phyloP scores from a whole-genome alignment of 2,888 invertebrate genomes.

The Pomacea canaliculata region DNA sequence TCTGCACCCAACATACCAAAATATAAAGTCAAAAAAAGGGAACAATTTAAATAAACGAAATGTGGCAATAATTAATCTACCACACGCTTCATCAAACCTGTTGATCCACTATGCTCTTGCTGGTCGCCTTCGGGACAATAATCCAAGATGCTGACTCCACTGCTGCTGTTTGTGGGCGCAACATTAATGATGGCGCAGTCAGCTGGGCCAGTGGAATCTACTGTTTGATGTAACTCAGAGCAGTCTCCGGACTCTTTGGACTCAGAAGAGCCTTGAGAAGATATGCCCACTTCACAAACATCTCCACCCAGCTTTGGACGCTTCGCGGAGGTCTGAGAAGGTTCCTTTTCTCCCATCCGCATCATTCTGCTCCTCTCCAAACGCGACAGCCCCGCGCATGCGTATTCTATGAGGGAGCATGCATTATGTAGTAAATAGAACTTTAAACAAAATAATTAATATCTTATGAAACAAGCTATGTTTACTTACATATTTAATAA shows the following conservation, averaged over 20 bases:
- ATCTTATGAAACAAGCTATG: too few relatives aligned
- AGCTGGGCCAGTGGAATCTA: neutral
- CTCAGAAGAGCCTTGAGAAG: neutral
- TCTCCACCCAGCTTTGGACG: conserved; percentile 28
- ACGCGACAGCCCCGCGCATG: conserved; percentile 11
- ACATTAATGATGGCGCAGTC: neutral
- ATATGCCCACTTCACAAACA: neutral
- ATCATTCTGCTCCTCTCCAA: conserved; percentile 37
- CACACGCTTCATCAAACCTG: neutral
- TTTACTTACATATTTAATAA: too few relatives aligned
- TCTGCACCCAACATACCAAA: too few relatives aligned
- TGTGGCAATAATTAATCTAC: too few relatives aligned
- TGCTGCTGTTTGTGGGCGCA: neutral
- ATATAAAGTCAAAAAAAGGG: too few relatives aligned
- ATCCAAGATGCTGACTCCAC: neutral
- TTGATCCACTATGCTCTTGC: neutral
- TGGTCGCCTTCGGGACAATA: neutral
- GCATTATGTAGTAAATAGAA: neutral
- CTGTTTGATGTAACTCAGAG: neutral
- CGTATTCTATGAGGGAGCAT: conserved; percentile 6
- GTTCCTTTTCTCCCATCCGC: conserved; percentile 30
- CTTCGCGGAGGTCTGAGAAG: conserved; percentile 28
- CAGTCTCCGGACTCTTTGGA: neutral
- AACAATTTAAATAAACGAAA: too few relatives aligned
- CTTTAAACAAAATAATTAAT: too few relatives aligned